A percentile compares a stretch with the other conserved stretches of the same genome.
Conservation (phyloP, 2,888 invertebrate genomes). For the Corythucha ciliata region DNA sequence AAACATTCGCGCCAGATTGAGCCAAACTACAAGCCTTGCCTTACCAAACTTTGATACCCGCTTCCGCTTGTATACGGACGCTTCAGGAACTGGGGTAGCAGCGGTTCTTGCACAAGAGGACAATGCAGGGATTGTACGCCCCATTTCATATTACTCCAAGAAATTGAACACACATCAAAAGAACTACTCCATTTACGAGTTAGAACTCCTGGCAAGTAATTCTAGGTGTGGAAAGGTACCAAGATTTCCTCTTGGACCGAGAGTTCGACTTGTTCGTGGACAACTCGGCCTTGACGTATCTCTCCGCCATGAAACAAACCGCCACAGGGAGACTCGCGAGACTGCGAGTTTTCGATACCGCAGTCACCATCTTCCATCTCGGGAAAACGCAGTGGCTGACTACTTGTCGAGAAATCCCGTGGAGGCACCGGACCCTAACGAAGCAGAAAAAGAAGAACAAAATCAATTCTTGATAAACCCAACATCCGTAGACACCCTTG, state of each 20-base stretch:
- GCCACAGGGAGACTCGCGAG: slow-evolving; percentile 6
- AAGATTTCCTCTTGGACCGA: not conserved
- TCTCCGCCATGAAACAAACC: no score
- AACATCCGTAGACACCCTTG: no score
- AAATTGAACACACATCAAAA: not conserved
- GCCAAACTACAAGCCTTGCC: not conserved
- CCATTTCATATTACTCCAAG: not conserved
- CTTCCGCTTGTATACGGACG: slow-evolving; percentile 15
- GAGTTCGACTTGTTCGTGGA: not conserved
- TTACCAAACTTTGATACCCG: slow-evolving; percentile 8
- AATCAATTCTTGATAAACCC: no score
- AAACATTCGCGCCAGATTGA: not conserved
- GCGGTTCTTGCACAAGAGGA: slow-evolving; percentile 8
- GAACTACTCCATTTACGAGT: slow-evolving; percentile 14
- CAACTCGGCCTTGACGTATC: no score
- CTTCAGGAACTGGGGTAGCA: slow-evolving; percentile 6
- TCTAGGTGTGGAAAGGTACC: no score
- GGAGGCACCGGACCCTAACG: not conserved
- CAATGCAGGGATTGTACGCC: not conserved
- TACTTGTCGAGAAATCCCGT: slow-evolving; percentile 15
- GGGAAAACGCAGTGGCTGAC: slow-evolving; percentile 3
- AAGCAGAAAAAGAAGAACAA: not conserved
- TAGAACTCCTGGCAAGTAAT: slow-evolving; percentile 13
- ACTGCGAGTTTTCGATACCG: not conserved
- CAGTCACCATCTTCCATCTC: not conserved